Conservation (phyloP, 2,888 invertebrate species). For the Choristoneura rosaceana region DNA sequence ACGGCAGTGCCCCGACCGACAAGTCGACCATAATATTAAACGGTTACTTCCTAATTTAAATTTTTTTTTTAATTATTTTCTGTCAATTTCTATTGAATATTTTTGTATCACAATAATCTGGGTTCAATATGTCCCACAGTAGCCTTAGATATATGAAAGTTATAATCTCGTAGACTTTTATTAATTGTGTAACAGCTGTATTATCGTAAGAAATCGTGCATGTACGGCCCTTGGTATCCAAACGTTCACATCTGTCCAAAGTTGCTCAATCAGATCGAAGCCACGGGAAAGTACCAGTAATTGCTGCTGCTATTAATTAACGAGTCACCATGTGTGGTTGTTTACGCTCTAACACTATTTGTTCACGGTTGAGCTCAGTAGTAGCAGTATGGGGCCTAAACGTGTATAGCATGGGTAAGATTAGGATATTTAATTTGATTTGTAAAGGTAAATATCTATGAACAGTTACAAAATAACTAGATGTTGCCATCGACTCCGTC, state of each 20-base stretch:
- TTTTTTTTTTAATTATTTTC: too few species aligned
- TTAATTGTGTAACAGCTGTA: neutral
- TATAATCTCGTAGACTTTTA: too few species aligned
- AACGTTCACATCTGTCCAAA: constrained; percentile 31
- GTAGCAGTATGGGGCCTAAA: neutral
- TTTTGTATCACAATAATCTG: too few species aligned
- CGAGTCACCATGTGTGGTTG: constrained; percentile 27
- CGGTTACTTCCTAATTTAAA: too few species aligned
- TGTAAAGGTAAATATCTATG: neutral
- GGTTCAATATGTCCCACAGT: too few species aligned
- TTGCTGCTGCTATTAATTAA: constrained; percentile 32
- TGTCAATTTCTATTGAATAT: too few species aligned
- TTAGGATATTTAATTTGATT: neutral
- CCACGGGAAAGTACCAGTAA: constrained; percentile 35
- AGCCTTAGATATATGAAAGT: too few species aligned
- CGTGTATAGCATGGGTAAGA: neutral
- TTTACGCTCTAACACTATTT: constrained; percentile 4
- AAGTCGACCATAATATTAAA: too few species aligned
- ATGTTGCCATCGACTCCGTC: neutral
- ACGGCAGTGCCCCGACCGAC: too few species aligned
- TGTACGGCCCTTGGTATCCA: neutral
- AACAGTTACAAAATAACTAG: too few species aligned
- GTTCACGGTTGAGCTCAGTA: neutral
- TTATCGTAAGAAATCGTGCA: constrained; percentile 1
- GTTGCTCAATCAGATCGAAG: constrained; percentile 34